Percentiles rank a stretch among this genome's conserved stretches.
Conservation (phyloP, 2,113 vertebrate species). For the Nesogale talazaci region DNA sequence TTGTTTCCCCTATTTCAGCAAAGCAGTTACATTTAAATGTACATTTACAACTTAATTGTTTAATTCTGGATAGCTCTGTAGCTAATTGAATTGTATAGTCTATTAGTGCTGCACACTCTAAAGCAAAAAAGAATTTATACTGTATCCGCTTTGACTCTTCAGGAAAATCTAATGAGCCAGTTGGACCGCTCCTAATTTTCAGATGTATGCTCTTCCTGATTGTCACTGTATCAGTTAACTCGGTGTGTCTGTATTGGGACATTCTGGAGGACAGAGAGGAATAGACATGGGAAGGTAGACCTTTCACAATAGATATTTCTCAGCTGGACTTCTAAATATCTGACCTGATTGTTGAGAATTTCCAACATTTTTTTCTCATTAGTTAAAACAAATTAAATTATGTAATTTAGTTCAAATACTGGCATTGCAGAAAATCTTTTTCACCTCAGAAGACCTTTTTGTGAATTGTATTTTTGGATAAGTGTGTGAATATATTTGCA, state of each 20-base stretch:
- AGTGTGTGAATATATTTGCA: constrained; percentile 18
- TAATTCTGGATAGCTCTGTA: constrained; percentile 5
- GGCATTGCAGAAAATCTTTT: background rate
- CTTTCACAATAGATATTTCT: background rate
- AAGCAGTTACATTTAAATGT: constrained; percentile 5
- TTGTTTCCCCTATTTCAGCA: constrained; percentile 36
- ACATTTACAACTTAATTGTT: constrained; percentile 21
- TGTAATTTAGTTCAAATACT: constrained; percentile 44
- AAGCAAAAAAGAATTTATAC: constrained; percentile 15
- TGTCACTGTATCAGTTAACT: background rate
- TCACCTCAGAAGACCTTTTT: background rate
- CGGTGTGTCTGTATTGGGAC: background rate
- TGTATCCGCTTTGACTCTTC: background rate
- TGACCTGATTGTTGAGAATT: background rate
- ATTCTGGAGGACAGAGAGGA: background rate
- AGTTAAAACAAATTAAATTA: constrained; percentile 9
- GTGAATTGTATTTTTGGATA: constrained; percentile 37
- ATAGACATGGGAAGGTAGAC: background rate
- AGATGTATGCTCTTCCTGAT: background rate
- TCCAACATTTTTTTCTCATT: constrained; percentile 24
- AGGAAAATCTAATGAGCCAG: background rate
- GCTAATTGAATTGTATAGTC: constrained; percentile 35
- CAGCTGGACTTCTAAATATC: background rate
- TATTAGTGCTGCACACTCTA: background rate
- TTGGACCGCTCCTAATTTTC: constrained; percentile 6